Evolutionary conservation across 2,888 invertebrate genomes (phyloP), one percentile per base, ranked within the genome.

Genomic region (Synanthedon myopaeformis): DNA sequence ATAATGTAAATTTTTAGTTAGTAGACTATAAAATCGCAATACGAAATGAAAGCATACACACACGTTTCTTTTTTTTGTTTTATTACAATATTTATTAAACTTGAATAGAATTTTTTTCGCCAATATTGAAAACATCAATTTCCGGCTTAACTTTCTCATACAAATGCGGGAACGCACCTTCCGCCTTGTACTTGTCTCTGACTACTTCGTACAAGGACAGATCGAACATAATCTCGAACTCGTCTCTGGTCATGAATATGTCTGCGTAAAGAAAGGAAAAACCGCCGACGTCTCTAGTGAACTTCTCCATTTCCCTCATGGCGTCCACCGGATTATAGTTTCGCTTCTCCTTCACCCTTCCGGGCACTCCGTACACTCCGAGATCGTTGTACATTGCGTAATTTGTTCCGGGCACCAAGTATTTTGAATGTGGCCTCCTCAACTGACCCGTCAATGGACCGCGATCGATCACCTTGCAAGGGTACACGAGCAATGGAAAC

Each of bases 311-410:
- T 51, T 84, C 86, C 59, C 92, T 75, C 92, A 92, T 92, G 0
- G 91, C 90, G 4, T 73, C 67, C 0, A 92, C 91, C 0, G 92
- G 91, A 67, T 92, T 90, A 62, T 91, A 92, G 0, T 86, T 79
- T 61, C 87, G 79, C 70, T 88, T 89, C 45, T 89, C 79, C 62
- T 90, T 89, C 0, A 92, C 91, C 58, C 82, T 89, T 0, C 90
- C 91, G 0, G 92, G 92, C 0, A 92, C 91, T 0, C 92, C 92
- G 59, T 92, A 92, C 12, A 92, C 89, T 0, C 92, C 92, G 52
- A 92, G 76, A 72, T 92, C 92, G 63, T 92, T 92, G 64, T 91
- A 92, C 90, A 92, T 91, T 4, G 90, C 91, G 74, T 91, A 92
- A 65, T 91, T 85, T 0, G 91, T 89, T 1, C 90, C 90, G 0